A percentile compares a stretch with the other conserved stretches of the same genome.
Conservation (phyloP, 2,888 invertebrate species). For the Cabera pusaria region DNA sequence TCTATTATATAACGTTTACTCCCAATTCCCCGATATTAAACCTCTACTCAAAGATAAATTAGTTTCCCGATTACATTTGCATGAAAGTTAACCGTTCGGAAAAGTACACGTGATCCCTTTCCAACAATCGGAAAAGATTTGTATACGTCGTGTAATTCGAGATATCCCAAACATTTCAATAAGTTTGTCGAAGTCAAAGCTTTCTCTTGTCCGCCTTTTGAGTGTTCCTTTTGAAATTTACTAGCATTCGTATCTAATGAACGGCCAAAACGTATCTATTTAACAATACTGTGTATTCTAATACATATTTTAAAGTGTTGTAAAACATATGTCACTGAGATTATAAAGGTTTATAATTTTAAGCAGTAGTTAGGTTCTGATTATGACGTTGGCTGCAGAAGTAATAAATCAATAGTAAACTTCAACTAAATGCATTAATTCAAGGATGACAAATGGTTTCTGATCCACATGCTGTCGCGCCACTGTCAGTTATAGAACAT, state of each 20-base stretch:
- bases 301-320: too few relatives aligned
- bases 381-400: too few relatives aligned
- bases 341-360: too few relatives aligned
- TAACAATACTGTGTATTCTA: too few relatives aligned
- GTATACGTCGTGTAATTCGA: slow-evolving; percentile 14
- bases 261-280: too few relatives aligned
- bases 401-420: slow-evolving; percentile 5
- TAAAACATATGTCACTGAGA: too few relatives aligned
- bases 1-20: slow-evolving; percentile 6
- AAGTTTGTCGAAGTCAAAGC: slow-evolving; percentile 15
- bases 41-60: slow-evolving; percentile 2
- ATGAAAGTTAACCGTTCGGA: slow-evolving; percentile 5
- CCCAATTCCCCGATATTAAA: slow-evolving; percentile 12
- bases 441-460: slow-evolving; percentile 19
- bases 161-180: slow-evolving; percentile 17
- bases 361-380: too few relatives aligned
- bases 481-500: slow-evolving; percentile 21
- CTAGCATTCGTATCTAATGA: slow-evolving; percentile 6
- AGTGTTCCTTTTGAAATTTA: slow-evolving; percentile 14
- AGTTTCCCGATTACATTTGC: too few relatives aligned
- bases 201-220: slow-evolving; percentile 18
- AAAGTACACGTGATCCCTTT: slow-evolving; percentile 10
- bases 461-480: slow-evolving; percentile 3
- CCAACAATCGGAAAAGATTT: slow-evolving; percentile 12
- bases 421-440: slow-evolving; percentile 9